These are phyloP conservation scores for Naso thynnoides DNA, from an alignment of 2,797 vertebrate species.

Conservation along the genomic window DNA sequence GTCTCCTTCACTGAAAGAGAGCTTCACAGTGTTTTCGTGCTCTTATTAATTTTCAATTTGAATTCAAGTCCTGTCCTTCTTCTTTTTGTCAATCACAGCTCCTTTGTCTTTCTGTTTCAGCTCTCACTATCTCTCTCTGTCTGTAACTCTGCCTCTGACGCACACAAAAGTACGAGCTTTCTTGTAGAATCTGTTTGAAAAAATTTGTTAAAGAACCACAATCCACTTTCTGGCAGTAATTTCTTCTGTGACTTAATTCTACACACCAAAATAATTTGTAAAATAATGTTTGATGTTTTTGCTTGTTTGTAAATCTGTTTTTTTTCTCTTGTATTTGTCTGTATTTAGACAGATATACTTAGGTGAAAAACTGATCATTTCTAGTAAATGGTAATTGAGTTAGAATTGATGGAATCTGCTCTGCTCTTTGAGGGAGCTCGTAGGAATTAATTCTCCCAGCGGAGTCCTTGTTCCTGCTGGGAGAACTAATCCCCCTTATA, in stretches of 20 bases:
- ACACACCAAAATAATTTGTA: neutral
- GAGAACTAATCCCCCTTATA: conserved; percentile 18
- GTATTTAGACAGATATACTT: conserved; percentile 10
- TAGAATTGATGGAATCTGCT: conserved; percentile 5
- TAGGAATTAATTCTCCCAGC: conserved; percentile 11
- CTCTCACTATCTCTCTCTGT: conserved; percentile 35
- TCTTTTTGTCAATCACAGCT: conserved; percentile 55
- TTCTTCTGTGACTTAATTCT: neutral
- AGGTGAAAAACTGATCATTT: neutral
- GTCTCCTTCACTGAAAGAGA: conserved; percentile 32
- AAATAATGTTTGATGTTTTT: conserved; percentile 17
- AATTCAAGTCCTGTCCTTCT: conserved; percentile 48
- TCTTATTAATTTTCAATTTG: conserved; percentile 65
- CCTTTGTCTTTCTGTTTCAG: conserved; percentile 52
- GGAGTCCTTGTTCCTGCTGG: neutral
- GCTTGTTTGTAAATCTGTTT: conserved; percentile 16
- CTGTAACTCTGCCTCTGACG: conserved; percentile 31
- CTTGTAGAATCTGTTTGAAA: neutral
- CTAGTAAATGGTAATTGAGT: neutral
- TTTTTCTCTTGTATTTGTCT: conserved; percentile 7
- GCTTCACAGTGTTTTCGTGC: neutral
- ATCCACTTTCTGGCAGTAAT: neutral
- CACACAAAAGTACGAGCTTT: conserved; percentile 14
- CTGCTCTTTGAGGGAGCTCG: conserved; percentile 29
- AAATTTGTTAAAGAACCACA: neutral